Evolutionary conservation across 1,140 invertebrate genomes (phyloP), one percentile per base, ranked within the genome.

Genomic region (Atta colombica): DNA sequence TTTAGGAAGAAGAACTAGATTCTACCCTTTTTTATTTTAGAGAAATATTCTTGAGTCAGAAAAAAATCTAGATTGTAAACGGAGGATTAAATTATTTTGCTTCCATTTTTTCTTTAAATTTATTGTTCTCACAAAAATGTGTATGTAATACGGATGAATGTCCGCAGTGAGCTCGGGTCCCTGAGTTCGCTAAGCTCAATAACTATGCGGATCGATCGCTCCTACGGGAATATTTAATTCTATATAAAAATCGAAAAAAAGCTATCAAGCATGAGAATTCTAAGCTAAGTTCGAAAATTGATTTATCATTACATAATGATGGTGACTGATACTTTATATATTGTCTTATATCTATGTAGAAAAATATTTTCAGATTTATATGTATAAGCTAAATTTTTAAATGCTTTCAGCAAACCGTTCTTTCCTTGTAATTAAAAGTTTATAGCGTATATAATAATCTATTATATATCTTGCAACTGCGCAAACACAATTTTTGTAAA

Each of bases 391-490:
- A 35, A 35, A 35, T 35, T 35, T 7, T 35, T 35, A 45, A 1
- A 45, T 45, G 8, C 39, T 45, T 45, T 45, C 39, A 45, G 39
- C 39, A 45, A 45, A 12, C 0, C 10, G 7, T 45, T 45, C 39
- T 45, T 39, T 45, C 8, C 39, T 10, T 12, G 8, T 78, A 66
- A 78, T 78, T 66, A 66, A 51, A 78, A 66, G 39, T 66, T 78
- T 78, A 53, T 1, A 25, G 21, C 35, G 21, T 16, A 51, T 1
- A 7, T 2, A 55, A 7, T 21, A 49, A 49, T 31, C 28, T 2
- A 14, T 16, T 14, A 18, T 45, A 45, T 12, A 45, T 45, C 39
- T 45, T n/a, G 45, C 18, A 65, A 31, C 16, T 14, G 49, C 5
- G 14, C 14, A 4, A 7, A 63, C 5, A 10, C 49, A 65, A 66